phyloP scores from a whole-genome alignment of 2,888 invertebrate genomes.

The Ormyrus pomaceus region DNA sequence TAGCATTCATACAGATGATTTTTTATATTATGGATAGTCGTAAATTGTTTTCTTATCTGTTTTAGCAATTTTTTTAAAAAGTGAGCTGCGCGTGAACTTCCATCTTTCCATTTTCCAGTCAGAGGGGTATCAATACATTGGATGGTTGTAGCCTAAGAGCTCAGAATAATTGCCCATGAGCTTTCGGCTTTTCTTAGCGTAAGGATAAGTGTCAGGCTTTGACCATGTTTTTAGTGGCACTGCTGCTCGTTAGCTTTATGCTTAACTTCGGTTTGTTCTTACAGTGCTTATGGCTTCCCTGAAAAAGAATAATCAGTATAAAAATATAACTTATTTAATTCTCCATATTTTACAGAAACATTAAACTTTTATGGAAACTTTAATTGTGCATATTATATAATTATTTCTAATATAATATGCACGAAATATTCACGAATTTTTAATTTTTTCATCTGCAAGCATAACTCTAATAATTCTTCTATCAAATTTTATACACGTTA shows the following conservation, averaged over 20 bases:
- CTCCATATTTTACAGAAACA: too few species aligned
- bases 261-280: slow-evolving; percentile 71
- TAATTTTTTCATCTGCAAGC: background rate
- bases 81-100: slow-evolving; percentile 66
- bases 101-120: slow-evolving; percentile 63
- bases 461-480: background rate
- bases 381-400: too few species aligned
- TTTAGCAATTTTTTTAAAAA: slow-evolving; percentile 57
- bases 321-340: too few species aligned
- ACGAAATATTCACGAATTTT: background rate
- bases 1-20: slow-evolving; percentile 74
- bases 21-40: slow-evolving; percentile 71
- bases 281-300: slow-evolving; percentile 74
- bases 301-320: slow-evolving; percentile 39
- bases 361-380: too few species aligned
- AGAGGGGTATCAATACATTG: slow-evolving; percentile 65
- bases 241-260: slow-evolving; percentile 71
- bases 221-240: slow-evolving; percentile 70
- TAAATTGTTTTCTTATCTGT: slow-evolving; percentile 72
- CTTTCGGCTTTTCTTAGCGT: slow-evolving; percentile 65
- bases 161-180: slow-evolving; percentile 65
- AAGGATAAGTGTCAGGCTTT: slow-evolving; percentile 64
- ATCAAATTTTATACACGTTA: background rate
- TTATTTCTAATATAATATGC: background rate
- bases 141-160: slow-evolving; percentile 66